Percentiles rank a stretch among this genome's conserved stretches.
Evolutionary conservation across 2,888 invertebrate species (phyloP).

Genomic region (Andrena camellia): DNA sequence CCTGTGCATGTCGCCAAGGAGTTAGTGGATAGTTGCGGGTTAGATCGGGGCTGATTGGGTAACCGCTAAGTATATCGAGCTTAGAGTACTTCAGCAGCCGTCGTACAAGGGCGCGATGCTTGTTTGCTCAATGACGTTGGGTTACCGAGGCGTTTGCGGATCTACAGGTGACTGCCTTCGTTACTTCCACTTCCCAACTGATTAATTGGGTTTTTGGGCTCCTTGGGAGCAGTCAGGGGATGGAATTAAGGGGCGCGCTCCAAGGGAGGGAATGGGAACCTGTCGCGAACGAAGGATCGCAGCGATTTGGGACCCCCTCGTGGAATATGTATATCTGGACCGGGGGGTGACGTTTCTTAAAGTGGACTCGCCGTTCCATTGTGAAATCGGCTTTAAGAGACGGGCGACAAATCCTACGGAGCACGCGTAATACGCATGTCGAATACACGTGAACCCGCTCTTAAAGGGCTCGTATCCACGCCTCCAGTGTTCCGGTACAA

Average conservation of each 20-base stretch:
- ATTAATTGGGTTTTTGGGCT: constrained; percentile 42
- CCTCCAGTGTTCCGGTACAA: constrained; percentile 75
- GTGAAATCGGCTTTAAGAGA: constrained; percentile 44
- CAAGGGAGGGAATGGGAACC: constrained; percentile 3
- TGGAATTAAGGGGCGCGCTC: not conserved
- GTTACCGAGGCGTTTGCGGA: constrained; percentile 55
- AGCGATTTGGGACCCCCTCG: not conserved
- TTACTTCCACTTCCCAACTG: constrained; percentile 1
- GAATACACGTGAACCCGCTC: constrained; percentile 61
- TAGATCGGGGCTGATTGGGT: constrained; percentile 76
- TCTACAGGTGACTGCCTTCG: constrained; percentile 55
- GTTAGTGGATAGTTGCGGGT: constrained; percentile 72
- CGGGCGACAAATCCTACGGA: constrained; percentile 64
- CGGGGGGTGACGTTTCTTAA: constrained; percentile 17
- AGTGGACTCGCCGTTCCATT: constrained; percentile 16
- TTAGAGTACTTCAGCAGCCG: constrained; percentile 72
- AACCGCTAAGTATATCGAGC: constrained; percentile 78
- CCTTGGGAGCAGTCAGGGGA: not conserved
- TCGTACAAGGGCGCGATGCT: constrained; percentile 68
- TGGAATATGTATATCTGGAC: not conserved
- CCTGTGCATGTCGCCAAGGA: constrained; percentile 68
- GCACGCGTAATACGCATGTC: constrained; percentile 68
- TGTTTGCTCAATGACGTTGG: constrained; percentile 67
- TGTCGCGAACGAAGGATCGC: not conserved
- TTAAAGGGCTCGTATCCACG: constrained; percentile 72